Evolutionary conservation across 2,113 vertebrate genomes (phyloP), one percentile per base, ranked within the genome.

Genomic region (Empidonax alnorum): DNA sequence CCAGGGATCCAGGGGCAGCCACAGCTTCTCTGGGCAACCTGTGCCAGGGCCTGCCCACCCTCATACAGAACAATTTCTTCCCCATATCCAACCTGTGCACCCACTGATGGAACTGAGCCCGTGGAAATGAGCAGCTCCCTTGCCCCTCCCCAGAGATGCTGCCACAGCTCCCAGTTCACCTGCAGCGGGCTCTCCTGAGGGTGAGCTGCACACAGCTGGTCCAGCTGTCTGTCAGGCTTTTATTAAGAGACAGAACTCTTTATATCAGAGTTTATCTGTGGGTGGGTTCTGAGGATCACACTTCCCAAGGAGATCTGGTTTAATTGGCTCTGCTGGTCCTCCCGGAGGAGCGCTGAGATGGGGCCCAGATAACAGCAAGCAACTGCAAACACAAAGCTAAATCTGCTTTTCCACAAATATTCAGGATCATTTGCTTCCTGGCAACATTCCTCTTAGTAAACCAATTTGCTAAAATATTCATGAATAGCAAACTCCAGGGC

Each of bases 391-490:
- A 42, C 37, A 22, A 91, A 82, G 62, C 75, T 82, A 87, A 92
- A 94, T 59, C 69, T 8, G 13, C 18, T 68, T 89, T 94, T 86
- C 78, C 66, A 46, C 84, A 91, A 82, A 94, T 73, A 93, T 67
- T 63, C 84, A 53, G 88, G 84, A 93, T 79, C 58, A 87, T 91
- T 97, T 82, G 61, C 89, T 95, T 79, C 67, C 66, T 89, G 91
- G 94, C 94, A 92, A 61, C 35, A 27, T 33, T 90, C 73, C 80
- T 91, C 77, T 93, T 78, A 84, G 89, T 67, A 95, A 94, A 87
- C 53, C 87, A 78, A 87, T 93, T 91, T 95, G 91, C 93, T 97
- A 91, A 92, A 96, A 97, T 85, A 96, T 91, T 95, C 56, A 96
- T 61, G 74, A 95, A 72, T 4, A 87, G 74, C 81, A 82, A 95